Conservation (phyloP, 2,888 invertebrate genomes). For the Ochropleura plecta region DNA sequence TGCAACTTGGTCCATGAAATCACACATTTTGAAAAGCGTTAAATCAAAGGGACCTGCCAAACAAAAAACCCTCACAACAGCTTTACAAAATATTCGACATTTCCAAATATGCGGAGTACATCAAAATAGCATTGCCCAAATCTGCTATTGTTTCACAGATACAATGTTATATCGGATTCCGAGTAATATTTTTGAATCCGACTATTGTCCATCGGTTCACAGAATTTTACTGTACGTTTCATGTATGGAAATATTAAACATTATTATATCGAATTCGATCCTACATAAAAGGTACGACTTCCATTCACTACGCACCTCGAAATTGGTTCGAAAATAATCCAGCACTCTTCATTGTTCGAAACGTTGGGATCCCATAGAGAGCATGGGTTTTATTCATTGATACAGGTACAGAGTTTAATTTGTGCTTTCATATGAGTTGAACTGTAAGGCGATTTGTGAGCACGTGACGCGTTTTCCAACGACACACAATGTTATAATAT, state of each 20-base stretch:
- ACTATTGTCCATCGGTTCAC: conserved; percentile 52
- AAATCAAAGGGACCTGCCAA: conserved; percentile 25
- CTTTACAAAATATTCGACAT: conserved; percentile 36
- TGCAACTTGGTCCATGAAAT: conserved; percentile 12
- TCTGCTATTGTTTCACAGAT: conserved; percentile 53
- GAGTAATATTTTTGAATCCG: conserved; percentile 53
- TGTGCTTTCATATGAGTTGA: conserved; percentile 53
- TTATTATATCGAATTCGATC: conserved; percentile 59
- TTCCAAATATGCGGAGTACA: conserved; percentile 42
- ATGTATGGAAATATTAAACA: conserved; percentile 54
- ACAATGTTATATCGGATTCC: conserved; percentile 46
- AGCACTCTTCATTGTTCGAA: conserved; percentile 58
- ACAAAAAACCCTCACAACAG: conserved; percentile 20
- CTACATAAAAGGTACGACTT: conserved; percentile 61
- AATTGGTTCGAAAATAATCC: conserved; percentile 67
- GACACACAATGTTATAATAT: conserved; percentile 42
- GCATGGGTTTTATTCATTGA: conserved; percentile 53
- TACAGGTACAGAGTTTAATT: conserved; percentile 61
- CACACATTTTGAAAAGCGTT: conserved; percentile 9
- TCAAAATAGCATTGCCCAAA: conserved; percentile 42
- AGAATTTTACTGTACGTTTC: conserved; percentile 42
- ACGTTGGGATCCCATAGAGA: conserved; percentile 51
- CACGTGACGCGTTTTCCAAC: conserved; percentile 52
- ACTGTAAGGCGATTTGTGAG: conserved; percentile 59
- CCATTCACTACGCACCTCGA: conserved; percentile 56